Evolutionary conservation across 2,888 invertebrate genomes (phyloP).

Genomic region (Torymus texanus): DNA sequence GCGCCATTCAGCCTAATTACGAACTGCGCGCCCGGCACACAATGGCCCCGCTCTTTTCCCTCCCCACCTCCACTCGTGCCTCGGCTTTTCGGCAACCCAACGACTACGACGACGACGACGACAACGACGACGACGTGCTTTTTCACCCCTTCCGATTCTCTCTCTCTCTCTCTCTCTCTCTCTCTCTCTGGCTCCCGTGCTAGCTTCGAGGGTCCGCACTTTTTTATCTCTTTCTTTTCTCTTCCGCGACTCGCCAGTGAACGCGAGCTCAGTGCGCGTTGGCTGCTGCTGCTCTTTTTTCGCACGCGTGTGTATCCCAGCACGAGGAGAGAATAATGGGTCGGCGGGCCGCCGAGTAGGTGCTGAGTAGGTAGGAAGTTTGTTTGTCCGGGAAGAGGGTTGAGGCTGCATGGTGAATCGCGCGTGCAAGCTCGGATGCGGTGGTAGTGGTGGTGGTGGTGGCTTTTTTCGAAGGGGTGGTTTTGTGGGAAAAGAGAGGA

Average conservation of each 20-base stretch:
- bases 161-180: no score
- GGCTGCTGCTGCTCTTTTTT: neutral
- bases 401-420: constrained; percentile 14
- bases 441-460: neutral
- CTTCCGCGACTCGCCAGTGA: neutral
- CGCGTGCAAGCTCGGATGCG: neutral
- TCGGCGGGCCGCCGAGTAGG: constrained; percentile 23
- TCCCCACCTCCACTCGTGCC: neutral
- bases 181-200: no score
- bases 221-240: constrained; percentile 27
- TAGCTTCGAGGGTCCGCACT: neutral
- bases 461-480: constrained; percentile 18
- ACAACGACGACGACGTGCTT: no score
- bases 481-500: no score
- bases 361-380: constrained; percentile 54
- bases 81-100: no score
- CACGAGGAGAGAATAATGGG: constrained; percentile 42
- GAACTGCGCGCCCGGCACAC: neutral
- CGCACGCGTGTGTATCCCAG: neutral
- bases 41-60: constrained; percentile 9
- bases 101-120: no score
- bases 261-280: no score
- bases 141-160: no score
- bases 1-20: constrained; percentile 40
- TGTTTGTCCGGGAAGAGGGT: constrained; percentile 35